These are phyloP conservation scores for Hemibagrus guttatus DNA, from an alignment of 2,797 vertebrate genomes.

Conservation along the genomic window DNA sequence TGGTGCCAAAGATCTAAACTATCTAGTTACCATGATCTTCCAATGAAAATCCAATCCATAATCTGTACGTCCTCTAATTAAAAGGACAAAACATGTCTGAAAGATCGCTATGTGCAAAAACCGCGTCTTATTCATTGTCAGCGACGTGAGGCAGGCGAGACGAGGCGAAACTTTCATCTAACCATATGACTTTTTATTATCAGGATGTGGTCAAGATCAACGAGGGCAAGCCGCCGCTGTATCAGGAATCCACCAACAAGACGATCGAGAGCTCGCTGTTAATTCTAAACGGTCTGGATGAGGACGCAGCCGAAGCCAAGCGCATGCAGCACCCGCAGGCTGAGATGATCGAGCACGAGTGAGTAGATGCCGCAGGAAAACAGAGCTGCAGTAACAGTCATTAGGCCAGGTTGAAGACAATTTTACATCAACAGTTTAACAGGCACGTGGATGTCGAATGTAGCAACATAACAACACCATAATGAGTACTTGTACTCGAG, in stretches of 20 bases:
- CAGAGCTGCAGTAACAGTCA: neutral
- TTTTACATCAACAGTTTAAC: too few species aligned
- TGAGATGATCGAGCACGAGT: conserved; percentile 97
- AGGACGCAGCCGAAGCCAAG: conserved; percentile 77
- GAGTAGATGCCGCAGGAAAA: conserved; percentile 59
- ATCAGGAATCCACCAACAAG: conserved; percentile 81
- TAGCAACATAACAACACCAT: neutral
- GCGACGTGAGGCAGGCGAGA: too few species aligned
- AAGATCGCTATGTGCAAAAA: too few species aligned
- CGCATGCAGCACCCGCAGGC: conserved; percentile 91
- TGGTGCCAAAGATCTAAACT: neutral
- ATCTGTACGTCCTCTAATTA: neutral
- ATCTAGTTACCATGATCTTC: neutral
- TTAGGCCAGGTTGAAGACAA: neutral
- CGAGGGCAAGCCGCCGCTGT: conserved; percentile 79
- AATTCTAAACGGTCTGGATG: conserved; percentile 81
- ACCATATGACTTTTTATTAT: neutral
- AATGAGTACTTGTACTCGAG: too few species aligned
- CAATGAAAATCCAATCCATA: neutral
- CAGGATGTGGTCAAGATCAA: conserved; percentile 91
- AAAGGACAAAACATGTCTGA: neutral
- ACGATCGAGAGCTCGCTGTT: conserved; percentile 84
- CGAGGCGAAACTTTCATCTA: neutral
- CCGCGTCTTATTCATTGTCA: too few species aligned
- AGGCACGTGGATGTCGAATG: too few species aligned